Conservation (phyloP, 2,113 vertebrate species). For the Gopherus evgoodei region DNA sequence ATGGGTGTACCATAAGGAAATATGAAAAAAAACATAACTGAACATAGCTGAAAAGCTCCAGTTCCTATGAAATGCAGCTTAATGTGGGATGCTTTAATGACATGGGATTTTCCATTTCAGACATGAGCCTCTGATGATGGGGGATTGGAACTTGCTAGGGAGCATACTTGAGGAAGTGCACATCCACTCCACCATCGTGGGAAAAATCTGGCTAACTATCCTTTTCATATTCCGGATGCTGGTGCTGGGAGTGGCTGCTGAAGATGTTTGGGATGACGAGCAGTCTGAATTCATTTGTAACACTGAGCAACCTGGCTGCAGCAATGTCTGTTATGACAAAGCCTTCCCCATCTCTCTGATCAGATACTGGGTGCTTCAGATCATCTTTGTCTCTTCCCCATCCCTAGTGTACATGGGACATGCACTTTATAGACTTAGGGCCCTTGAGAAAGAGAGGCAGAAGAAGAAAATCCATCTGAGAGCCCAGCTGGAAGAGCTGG, state of each 20-base stretch:
- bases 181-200: slow-evolving; percentile 93
- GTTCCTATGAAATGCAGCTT: not conserved
- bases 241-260: slow-evolving; percentile 92
- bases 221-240: slow-evolving; percentile 97
- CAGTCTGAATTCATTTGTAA: slow-evolving; percentile 96
- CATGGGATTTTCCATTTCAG: slow-evolving; percentile 59
- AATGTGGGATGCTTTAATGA: not conserved
- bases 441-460: slow-evolving; percentile 92
- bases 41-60: accelerated
- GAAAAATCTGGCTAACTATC: slow-evolving; percentile 97
- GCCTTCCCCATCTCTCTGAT: slow-evolving; percentile 96
- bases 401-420: slow-evolving; percentile 97
- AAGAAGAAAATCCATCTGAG: slow-evolving; percentile 86
- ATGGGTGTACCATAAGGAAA: not conserved
- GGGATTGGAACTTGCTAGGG: slow-evolving; percentile 95
- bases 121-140: slow-evolving; percentile 87
- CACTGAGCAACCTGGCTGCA: slow-evolving; percentile 95
- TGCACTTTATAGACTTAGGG: slow-evolving; percentile 87
- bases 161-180: slow-evolving; percentile 96
- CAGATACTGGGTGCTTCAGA: slow-evolving; percentile 95
- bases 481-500: slow-evolving; percentile 86
- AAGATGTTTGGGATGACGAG: slow-evolving; percentile 96
- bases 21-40: not conserved
- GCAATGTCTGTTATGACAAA: slow-evolving; percentile 92
- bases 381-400: slow-evolving; percentile 95